Conservation (phyloP, 2,888 invertebrate species). For the Sinodicranocentrus sp. region DNA sequence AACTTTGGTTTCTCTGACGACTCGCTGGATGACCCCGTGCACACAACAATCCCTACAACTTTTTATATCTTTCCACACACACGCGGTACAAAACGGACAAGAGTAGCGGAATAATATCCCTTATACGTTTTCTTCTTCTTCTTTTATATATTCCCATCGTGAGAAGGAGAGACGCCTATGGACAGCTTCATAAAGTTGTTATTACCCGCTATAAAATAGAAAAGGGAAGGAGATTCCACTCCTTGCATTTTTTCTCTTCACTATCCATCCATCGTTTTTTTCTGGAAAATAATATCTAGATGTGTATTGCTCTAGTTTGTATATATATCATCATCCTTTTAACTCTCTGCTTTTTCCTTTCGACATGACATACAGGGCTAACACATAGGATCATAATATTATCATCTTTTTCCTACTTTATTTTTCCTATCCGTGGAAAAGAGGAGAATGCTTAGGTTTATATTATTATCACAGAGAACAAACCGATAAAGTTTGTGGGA, state of each 20-base stretch:
- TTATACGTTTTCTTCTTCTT: no score
- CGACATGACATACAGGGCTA: neutral
- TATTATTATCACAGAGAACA: no score
- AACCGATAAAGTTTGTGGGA: neutral
- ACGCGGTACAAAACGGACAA: neutral
- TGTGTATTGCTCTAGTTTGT: neutral
- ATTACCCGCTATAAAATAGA: conserved; percentile 56
- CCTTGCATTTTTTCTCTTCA: conserved; percentile 23
- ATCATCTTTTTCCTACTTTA: conserved; percentile 7
- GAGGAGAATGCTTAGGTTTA: no score
- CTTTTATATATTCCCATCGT: no score
- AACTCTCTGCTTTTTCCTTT: neutral
- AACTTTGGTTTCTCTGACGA: conserved; percentile 37
- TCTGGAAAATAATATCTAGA: neutral
- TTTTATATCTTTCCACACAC: no score
- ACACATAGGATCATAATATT: conserved; percentile 3
- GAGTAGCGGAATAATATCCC: no score
- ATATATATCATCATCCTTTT: no score
- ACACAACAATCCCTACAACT: conserved; percentile 21
- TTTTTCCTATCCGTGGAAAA: neutral
- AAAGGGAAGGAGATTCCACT: conserved; percentile 15
- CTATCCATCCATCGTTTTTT: neutral
- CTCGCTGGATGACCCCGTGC: conserved; percentile 41
- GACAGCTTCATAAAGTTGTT: conserved; percentile 62
- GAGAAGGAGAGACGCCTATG: conserved; percentile 20